phyloP scores from a whole-genome alignment of 2,888 invertebrate species.

The Sylvicola cinctus region DNA sequence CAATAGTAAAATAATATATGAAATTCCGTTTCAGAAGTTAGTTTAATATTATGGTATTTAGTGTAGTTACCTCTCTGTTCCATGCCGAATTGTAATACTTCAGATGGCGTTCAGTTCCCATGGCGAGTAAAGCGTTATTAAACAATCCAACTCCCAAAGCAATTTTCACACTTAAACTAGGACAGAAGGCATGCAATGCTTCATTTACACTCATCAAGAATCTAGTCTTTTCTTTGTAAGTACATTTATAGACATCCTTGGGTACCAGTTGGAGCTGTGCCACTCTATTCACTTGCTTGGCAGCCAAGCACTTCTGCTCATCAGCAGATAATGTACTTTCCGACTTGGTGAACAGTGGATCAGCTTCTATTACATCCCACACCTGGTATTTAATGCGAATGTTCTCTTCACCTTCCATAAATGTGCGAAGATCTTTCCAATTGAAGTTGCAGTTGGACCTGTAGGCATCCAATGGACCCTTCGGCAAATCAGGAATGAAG shows the following conservation, averaged over 20 bases:
- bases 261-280: slow-evolving; percentile 43
- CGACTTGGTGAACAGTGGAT: slow-evolving; percentile 53
- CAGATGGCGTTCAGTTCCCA: slow-evolving; percentile 54
- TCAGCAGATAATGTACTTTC: slow-evolving; percentile 39
- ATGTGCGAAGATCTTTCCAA: slow-evolving; percentile 66
- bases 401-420: slow-evolving; percentile 57
- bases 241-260: slow-evolving; percentile 34
- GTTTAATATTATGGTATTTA: no score
- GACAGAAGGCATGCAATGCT: slow-evolving; percentile 45
- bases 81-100: slow-evolving; percentile 47
- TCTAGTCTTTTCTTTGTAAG: slow-evolving; percentile 47
- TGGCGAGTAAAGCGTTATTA: slow-evolving; percentile 48
- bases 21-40: slow-evolving; percentile 1
- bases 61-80: slow-evolving; percentile 41
- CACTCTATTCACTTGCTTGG: slow-evolving; percentile 43
- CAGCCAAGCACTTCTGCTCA: slow-evolving; percentile 50
- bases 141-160: slow-evolving; percentile 55
- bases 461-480: slow-evolving; percentile 51
- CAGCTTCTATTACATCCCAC: slow-evolving; percentile 55
- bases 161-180: slow-evolving; percentile 57
- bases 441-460: slow-evolving; percentile 62
- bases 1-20: slow-evolving; percentile 6
- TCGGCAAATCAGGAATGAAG: slow-evolving; percentile 43
- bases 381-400: slow-evolving; percentile 37
- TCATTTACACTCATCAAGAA: slow-evolving; percentile 57